Conservation (phyloP, 2,113 vertebrate genomes). For the Amblyopsis rosae region DNA sequence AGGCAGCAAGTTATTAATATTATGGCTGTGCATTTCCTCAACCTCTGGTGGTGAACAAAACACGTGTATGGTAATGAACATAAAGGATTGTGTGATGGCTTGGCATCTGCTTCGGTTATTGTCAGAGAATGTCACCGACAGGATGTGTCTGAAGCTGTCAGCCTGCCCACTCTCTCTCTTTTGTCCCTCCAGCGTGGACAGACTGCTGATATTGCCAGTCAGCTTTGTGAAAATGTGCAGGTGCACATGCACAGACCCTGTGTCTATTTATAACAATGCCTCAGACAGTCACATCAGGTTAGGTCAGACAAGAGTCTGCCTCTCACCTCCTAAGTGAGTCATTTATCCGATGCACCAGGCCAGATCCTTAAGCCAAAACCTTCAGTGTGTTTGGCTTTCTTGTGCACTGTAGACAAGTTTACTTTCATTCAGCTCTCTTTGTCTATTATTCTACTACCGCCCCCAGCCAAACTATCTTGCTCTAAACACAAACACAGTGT, state of each 20-base stretch:
- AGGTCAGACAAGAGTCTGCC: too few relatives aligned
- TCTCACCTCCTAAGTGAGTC: neutral
- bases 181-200: neutral
- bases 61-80: neutral
- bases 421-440: too few relatives aligned
- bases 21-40: neutral
- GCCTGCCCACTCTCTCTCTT: neutral
- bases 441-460: neutral
- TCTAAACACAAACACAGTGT: neutral
- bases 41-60: neutral
- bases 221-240: neutral
- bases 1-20: neutral
- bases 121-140: conserved; percentile 4
- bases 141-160: neutral
- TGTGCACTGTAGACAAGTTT: too few relatives aligned
- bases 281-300: neutral
- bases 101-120: conserved; percentile 25
- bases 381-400: neutral
- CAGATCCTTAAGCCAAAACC: too few relatives aligned
- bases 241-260: neutral
- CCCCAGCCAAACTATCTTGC: conserved; percentile 9
- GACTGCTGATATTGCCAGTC: neutral
- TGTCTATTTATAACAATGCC: neutral
- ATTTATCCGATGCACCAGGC: neutral
- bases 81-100: conserved; percentile 34